phyloP scores from a whole-genome alignment of 2,888 invertebrate genomes.

The Macropis europaea region DNA sequence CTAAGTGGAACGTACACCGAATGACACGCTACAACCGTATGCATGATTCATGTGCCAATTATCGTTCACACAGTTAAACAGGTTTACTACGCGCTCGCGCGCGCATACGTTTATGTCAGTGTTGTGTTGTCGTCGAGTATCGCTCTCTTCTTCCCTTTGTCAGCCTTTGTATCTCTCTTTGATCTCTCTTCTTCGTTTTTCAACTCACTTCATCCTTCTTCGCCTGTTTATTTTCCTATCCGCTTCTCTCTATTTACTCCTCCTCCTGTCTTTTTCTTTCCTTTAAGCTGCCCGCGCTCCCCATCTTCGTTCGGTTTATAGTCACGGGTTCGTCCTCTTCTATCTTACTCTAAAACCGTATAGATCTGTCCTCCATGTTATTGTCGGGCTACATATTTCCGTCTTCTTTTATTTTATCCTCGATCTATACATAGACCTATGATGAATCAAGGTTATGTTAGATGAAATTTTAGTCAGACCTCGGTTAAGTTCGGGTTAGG shows the following conservation, averaged over 20 bases:
- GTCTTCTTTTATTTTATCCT: too few relatives aligned
- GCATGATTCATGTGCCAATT: slow-evolving; percentile 76
- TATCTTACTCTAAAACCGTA: too few relatives aligned
- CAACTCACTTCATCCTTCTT: slow-evolving; percentile 7
- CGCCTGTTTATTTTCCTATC: slow-evolving; percentile 32
- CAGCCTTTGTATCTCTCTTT: not conserved
- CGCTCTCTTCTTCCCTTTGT: not conserved
- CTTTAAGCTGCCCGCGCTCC: not conserved
- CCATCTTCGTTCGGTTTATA: too few relatives aligned
- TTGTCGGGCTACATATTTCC: too few relatives aligned
- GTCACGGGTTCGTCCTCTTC: too few relatives aligned
- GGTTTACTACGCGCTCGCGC: slow-evolving; percentile 21
- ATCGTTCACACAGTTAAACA: slow-evolving; percentile 67
- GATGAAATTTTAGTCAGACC: too few relatives aligned
- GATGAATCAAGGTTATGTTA: too few relatives aligned
- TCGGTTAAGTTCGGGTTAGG: too few relatives aligned
- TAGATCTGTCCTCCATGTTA: too few relatives aligned
- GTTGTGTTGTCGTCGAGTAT: not conserved
- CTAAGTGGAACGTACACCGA: slow-evolving; percentile 41
- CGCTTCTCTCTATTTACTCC: slow-evolving; percentile 20
- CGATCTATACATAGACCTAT: too few relatives aligned
- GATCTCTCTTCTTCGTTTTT: slow-evolving; percentile 1
- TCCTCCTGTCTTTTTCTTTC: not conserved
- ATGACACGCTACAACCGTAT: slow-evolving; percentile 65
- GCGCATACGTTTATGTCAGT: not conserved